phyloP scores from a whole-genome alignment of 2,113 vertebrate species.

The Elgaria multicarinata region DNA sequence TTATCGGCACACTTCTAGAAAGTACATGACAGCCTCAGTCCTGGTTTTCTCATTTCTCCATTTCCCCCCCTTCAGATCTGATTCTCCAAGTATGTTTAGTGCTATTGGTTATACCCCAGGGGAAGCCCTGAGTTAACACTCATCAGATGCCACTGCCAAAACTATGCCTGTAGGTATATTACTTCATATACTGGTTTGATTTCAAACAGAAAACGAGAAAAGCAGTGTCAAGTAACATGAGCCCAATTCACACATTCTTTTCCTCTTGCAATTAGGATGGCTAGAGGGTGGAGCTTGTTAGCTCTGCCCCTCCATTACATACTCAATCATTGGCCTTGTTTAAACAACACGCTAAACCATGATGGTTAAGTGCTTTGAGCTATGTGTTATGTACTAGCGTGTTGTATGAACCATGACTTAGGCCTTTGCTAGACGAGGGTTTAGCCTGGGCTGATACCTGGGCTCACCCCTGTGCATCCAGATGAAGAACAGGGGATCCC shows the following conservation, averaged over 20 bases:
- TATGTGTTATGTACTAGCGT: too few relatives aligned
- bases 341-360: too few relatives aligned
- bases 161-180: neutral
- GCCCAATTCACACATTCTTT: neutral
- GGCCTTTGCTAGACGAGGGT: too few relatives aligned
- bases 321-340: too few relatives aligned
- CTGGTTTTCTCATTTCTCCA: neutral
- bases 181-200: neutral
- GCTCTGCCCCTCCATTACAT: too few relatives aligned
- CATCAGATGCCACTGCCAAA: neutral
- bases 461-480: too few relatives aligned
- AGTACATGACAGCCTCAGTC: neutral
- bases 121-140: neutral
- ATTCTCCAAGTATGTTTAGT: neutral
- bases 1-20: neutral
- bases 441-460: too few relatives aligned
- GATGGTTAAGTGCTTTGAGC: too few relatives aligned
- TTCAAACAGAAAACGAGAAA: neutral
- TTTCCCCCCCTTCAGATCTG: neutral
- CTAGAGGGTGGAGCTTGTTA: neutral
- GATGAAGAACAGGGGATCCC: too few relatives aligned
- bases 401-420: too few relatives aligned
- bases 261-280: neutral
- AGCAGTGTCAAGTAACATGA: neutral
- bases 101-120: neutral